Base-by-base conservation (phyloP, 2,888 invertebrate genomes). In the Drosophila longiperda region DNA sequence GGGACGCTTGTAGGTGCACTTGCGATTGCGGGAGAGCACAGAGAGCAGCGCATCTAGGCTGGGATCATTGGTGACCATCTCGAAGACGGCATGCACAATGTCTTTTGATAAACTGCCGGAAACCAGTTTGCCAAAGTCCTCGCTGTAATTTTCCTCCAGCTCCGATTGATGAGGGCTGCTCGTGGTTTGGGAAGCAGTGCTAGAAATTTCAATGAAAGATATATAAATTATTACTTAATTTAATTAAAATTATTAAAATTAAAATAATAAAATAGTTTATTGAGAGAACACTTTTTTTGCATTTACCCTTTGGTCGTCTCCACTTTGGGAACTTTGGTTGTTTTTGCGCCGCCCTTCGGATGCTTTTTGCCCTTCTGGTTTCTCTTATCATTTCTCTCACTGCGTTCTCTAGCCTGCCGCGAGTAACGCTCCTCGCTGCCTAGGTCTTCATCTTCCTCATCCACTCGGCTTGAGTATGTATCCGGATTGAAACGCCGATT, bases 21-120 rank as follows among this genome's bases (percentile, higher is more conserved):
- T 80, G 20, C 86, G 86, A 71, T 92, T 92, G 0, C 74, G 73
- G 40, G 86, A 73, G 8, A 93, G 73, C 8, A 87, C 90, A 0
- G 90, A 78, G 78, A 87, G 77, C 0, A 93, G 40, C 0, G 75
- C 63, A 54, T 86, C 89, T 53, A 93, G 65, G 26, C 82, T 78
- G 0, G 91, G 85, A 80, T 90, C 90, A 32, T 76, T 81, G 52
- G 76, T 78, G 0, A 92, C 90, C 17, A 84, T 76, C 6, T 90
- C 80, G 12, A 91, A 89, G 1, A 92, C 84, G 0, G 87, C 80
- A 5, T 84, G 78, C 0, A 93, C 90, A 34, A 93, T 73, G 9
- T 91, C 77, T 0, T 88, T 74, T 3, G 92, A 89, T 0, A 90
- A 59, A 52, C 83, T 87, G 11, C 92, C 93, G 17, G 84, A 85